Conservation (phyloP, 2,888 invertebrate species). For the Ganaspis brasiliensis region DNA sequence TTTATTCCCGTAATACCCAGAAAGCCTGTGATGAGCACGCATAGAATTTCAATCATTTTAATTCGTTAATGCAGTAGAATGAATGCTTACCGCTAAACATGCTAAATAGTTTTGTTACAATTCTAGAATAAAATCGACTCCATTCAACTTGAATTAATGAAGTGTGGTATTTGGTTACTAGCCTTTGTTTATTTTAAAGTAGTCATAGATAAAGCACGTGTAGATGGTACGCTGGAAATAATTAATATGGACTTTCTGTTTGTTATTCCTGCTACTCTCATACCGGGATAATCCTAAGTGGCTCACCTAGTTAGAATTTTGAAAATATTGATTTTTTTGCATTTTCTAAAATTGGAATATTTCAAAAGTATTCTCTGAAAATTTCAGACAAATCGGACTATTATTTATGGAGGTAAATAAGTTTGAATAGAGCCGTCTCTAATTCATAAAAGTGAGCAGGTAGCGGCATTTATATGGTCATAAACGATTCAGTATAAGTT, state of each 20-base stretch:
- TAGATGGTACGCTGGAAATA: background rate
- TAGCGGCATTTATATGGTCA: no score
- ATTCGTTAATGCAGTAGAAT: background rate
- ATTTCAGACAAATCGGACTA: no score
- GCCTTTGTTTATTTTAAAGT: conserved; percentile 7
- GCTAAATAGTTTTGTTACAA: conserved; percentile 18
- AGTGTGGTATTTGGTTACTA: background rate
- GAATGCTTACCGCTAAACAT: background rate
- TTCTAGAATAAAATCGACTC: conserved; percentile 21
- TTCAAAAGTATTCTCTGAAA: no score
- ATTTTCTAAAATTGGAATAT: no score
- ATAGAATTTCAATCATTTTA: conserved; percentile 6
- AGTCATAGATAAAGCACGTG: conserved; percentile 6
- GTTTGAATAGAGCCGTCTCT: no score
- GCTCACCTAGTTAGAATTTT: no score
- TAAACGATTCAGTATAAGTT: no score
- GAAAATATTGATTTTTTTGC: no score
- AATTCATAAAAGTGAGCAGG: no score
- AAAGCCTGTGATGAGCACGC: background rate
- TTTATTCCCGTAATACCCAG: conserved; percentile 17
- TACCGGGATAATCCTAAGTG: no score
- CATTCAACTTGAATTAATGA: conserved; percentile 34
- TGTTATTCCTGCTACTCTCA: background rate
- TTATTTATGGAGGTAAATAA: no score
- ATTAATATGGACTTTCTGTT: conserved; percentile 16